These are phyloP conservation scores for Clusia tigrina DNA, from an alignment of 2,888 invertebrate species.

Conservation along the genomic window DNA sequence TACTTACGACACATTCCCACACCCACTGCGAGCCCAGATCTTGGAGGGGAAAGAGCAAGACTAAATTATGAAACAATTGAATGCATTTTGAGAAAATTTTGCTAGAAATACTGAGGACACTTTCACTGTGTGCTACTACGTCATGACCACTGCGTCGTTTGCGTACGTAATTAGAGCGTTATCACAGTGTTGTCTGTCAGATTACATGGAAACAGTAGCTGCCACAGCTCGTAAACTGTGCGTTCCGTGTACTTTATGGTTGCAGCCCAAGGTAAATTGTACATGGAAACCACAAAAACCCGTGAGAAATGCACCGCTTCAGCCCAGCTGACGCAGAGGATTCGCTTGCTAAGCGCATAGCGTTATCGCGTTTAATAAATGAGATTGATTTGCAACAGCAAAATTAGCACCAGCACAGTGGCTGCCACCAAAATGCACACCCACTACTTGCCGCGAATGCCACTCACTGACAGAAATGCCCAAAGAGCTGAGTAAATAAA, in stretches of 20 bases:
- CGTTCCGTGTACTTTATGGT: conserved; percentile 36
- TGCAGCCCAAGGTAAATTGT: conserved; percentile 16
- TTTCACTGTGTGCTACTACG: too few species aligned
- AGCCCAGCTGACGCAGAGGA: conserved; percentile 30
- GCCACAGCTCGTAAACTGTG: conserved; percentile 35
- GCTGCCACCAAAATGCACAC: background rate
- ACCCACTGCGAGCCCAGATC: too few species aligned
- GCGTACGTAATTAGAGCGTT: conserved; percentile 9
- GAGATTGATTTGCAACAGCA: conserved; percentile 54
- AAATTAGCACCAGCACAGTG: background rate
- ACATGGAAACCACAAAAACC: conserved; percentile 7
- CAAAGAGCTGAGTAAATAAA: background rate
- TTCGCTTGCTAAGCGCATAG: conserved; percentile 25
- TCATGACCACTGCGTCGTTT: too few species aligned
- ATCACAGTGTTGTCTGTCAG: conserved; percentile 1
- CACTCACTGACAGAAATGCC: conserved; percentile 3
- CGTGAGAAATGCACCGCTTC: conserved; percentile 30
- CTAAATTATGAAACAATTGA: too few species aligned
- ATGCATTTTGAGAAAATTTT: too few species aligned
- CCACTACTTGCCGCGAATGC: background rate
- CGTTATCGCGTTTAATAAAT: conserved; percentile 37
- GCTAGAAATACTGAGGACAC: too few species aligned
- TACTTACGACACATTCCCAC: too few species aligned
- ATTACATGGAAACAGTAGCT: conserved; percentile 34
- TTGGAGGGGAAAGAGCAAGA: too few species aligned